Base-by-base conservation (phyloP, 2,113 vertebrate species). In the Nanorana parkeri region DNA sequence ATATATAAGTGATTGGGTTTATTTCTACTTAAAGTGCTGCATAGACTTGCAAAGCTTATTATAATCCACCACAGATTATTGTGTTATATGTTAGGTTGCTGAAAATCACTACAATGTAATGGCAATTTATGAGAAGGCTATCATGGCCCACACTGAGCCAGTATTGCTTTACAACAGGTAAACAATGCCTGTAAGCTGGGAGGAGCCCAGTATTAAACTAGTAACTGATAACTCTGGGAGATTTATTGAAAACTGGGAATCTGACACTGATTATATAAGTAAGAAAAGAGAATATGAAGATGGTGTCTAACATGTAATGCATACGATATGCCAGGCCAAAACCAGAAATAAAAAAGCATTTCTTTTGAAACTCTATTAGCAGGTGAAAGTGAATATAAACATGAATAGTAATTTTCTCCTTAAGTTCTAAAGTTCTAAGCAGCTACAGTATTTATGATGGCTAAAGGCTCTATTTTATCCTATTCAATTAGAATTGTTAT, bases 201-300 rank as follows among this genome's bases (percentile, higher is more conserved):
- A 56, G 55, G 55, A 58, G 7, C 28, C 15, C 2, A 36, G 5
- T 20, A 16, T 24, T n/a, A 36, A 58, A 36, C 4, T 20, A 21
- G 71, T n/a, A 21, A 60, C 60, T 60, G 54, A 74, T 28, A 74
- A n/a, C n/a, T 20, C 52, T 74, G 4, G 58, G 71, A 36, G 54
- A 60, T 74, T 72, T 60, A 74, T 60, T 20, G 28, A 41, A 41
- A n/a, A 68, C 16, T 3, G 41, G 17, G 2, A 74, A 16, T 16
- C 7, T 32, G 11, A 36, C 29, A 28, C 17, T 36, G 54, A 74
- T 56, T 29, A 74, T 69, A 69, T 41, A 8, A 20, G 17, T 36
- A 20, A 10, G 36, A 20, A 54, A 71, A 54, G 21, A 54, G 68
- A 71, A 54, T 54, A 3, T 4, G 17, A 71, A 28, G 54, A 23